Evolutionary conservation across 2,113 vertebrate genomes (phyloP).

Genomic region (Bubo scandiacus): DNA sequence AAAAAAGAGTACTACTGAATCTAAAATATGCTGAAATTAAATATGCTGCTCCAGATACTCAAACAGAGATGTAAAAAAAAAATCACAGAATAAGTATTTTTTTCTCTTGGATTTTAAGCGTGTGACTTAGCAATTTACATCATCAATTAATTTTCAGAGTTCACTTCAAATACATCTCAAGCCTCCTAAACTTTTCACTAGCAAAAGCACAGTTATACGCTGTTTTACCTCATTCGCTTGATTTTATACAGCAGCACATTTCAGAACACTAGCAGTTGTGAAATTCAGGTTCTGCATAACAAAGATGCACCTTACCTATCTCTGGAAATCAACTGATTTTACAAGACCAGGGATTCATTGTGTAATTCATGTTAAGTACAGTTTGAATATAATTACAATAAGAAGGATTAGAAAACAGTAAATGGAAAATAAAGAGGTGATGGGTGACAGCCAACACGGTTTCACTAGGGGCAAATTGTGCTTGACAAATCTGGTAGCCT

Average conservation of each 20-base stretch:
- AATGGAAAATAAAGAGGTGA: no score
- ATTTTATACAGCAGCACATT: not conserved
- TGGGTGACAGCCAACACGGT: no score
- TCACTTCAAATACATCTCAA: not conserved
- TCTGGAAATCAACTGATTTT: not conserved
- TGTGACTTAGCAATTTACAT: not conserved
- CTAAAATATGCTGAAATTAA: not conserved
- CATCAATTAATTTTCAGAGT: not conserved
- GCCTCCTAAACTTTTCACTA: not conserved
- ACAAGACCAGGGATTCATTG: not conserved
- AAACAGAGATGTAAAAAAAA: not conserved
- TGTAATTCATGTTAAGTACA: not conserved
- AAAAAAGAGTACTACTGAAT: not conserved
- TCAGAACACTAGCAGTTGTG: not conserved
- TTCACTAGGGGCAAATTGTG: no score
- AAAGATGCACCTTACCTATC: not conserved
- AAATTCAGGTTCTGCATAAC: not conserved
- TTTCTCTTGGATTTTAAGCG: not conserved
- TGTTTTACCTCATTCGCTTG: not conserved
- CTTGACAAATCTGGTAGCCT: no score
- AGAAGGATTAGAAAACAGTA: not conserved
- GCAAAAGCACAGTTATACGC: not conserved
- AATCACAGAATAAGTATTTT: not conserved
- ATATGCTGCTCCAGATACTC: not conserved
- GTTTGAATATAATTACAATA: not conserved